Conservation (phyloP, 1,140 invertebrate species). For the Drosophila repleta region DNA sequence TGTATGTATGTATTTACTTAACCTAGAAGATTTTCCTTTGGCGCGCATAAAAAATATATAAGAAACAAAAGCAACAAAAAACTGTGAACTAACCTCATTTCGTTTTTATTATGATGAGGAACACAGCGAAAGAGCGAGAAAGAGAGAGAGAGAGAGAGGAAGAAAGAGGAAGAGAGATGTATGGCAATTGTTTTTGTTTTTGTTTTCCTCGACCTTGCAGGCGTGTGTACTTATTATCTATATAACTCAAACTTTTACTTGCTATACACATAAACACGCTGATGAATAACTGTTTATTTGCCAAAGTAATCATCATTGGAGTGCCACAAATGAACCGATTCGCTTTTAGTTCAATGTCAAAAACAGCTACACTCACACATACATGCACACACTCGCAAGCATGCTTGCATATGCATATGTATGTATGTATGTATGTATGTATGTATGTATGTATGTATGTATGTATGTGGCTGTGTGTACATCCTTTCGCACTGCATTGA, state of each 20-base stretch:
- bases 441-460: no score
- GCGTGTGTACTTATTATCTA: slow-evolving; percentile 33
- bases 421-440: no score
- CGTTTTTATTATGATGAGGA: slow-evolving; percentile 26
- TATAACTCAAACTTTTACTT: slow-evolving; percentile 28
- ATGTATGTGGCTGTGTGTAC: no score
- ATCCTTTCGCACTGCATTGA: slow-evolving; percentile 40
- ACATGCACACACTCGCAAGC: not conserved
- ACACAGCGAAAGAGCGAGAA: slow-evolving; percentile 2
- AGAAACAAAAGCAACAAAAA: slow-evolving; percentile 6
- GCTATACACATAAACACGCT: not conserved
- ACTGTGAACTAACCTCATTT: slow-evolving; percentile 41
- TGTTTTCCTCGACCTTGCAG: slow-evolving; percentile 43
- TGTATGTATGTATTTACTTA: slow-evolving; percentile 24
- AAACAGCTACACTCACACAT: slow-evolving; percentile 2
- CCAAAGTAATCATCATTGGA: slow-evolving; percentile 43
- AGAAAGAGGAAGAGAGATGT: not conserved
- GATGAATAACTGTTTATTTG: slow-evolving; percentile 39
- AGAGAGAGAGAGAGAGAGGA: not conserved
- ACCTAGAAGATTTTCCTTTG: slow-evolving; percentile 32
- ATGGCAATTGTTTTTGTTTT: slow-evolving; percentile 11
- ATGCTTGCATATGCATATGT: no score
- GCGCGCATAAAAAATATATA: slow-evolving; percentile 12
- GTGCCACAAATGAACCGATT: slow-evolving; percentile 40
- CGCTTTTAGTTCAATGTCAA: slow-evolving; percentile 45